A percentile compares a stretch with the other conserved stretches of the same genome.
Conservation (phyloP, 1,140 invertebrate genomes). For the Tribolium madens region DNA sequence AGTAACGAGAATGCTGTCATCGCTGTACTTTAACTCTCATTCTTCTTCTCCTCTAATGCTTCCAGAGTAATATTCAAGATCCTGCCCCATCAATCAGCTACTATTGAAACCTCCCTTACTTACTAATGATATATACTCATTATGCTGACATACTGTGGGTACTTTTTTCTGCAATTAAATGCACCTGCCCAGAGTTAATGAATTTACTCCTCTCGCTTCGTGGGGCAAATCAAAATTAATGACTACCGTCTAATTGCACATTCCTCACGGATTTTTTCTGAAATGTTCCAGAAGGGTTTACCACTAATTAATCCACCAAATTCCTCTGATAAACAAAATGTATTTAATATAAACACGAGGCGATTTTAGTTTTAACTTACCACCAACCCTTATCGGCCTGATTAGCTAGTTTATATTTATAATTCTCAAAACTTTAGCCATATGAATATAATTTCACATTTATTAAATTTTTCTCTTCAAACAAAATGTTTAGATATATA, state of each 20-base stretch:
- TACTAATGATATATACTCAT: conserved; percentile 33
- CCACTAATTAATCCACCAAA: not conserved
- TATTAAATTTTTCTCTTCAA: too few relatives aligned
- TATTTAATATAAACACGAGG: too few relatives aligned
- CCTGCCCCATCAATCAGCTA: conserved; percentile 46
- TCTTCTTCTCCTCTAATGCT: conserved; percentile 46
- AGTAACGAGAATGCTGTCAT: conserved; percentile 51
- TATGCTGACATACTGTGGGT: conserved; percentile 21
- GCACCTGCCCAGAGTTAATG: conserved; percentile 27
- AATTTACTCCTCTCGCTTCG: conserved; percentile 23
- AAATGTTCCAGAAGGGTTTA: not conserved
- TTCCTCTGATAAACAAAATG: not conserved
- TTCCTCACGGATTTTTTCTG: conserved; percentile 15
- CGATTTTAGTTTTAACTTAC: too few relatives aligned
- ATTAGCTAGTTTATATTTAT: too few relatives aligned
- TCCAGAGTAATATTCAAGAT: conserved; percentile 48
- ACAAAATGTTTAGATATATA: too few relatives aligned
- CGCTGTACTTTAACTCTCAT: conserved; percentile 48
- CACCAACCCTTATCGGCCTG: too few relatives aligned
- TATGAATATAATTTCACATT: too few relatives aligned
- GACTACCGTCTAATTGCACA: conserved; percentile 23
- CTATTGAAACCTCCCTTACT: conserved; percentile 41
- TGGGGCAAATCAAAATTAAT: conserved; percentile 21
- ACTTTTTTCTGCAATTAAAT: conserved; percentile 37
- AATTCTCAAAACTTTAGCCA: too few relatives aligned